phyloP scores from a whole-genome alignment of 2,888 invertebrate genomes.

The Lepeophtheirus nordmannii region DNA sequence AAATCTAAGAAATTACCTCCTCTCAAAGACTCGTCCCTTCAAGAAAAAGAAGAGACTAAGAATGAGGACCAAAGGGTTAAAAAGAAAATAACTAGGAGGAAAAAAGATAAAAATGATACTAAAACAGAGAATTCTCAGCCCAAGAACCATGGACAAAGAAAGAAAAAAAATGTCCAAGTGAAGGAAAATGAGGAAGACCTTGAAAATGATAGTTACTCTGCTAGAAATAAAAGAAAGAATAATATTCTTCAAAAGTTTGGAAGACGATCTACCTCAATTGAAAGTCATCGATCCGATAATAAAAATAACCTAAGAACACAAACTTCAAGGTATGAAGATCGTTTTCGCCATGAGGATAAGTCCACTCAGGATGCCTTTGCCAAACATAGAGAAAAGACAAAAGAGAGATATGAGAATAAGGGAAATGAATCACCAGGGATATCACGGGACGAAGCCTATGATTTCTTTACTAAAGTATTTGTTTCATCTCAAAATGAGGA shows the following conservation, averaged over 20 bases:
- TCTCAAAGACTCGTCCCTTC: neutral
- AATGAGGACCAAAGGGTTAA: neutral
- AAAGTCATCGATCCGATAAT: neutral
- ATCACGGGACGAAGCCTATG: conserved; percentile 16
- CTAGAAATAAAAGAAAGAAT: neutral
- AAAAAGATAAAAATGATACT: too few relatives aligned
- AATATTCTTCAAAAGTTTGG: neutral
- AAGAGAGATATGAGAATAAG: neutral
- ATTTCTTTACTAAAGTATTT: conserved; percentile 15
- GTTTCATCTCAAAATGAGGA: neutral
- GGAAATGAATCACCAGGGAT: neutral
- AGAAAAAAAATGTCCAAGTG: too few relatives aligned
- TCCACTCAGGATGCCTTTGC: neutral
- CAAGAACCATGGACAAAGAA: too few relatives aligned
- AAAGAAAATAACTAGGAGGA: neutral
- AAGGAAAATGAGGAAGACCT: too few relatives aligned
- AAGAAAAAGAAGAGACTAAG: neutral
- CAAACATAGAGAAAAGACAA: neutral
- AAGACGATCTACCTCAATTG: neutral
- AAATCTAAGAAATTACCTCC: neutral
- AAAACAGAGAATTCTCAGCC: too few relatives aligned
- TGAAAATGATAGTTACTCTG: too few relatives aligned
- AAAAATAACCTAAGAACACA: neutral
- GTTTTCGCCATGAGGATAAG: neutral
- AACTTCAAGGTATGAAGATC: neutral